Percentiles rank a stretch among this genome's conserved stretches.
phyloP scores from a whole-genome alignment of 1,140 invertebrate species.

The Ptiloglossa arizonensis region DNA sequence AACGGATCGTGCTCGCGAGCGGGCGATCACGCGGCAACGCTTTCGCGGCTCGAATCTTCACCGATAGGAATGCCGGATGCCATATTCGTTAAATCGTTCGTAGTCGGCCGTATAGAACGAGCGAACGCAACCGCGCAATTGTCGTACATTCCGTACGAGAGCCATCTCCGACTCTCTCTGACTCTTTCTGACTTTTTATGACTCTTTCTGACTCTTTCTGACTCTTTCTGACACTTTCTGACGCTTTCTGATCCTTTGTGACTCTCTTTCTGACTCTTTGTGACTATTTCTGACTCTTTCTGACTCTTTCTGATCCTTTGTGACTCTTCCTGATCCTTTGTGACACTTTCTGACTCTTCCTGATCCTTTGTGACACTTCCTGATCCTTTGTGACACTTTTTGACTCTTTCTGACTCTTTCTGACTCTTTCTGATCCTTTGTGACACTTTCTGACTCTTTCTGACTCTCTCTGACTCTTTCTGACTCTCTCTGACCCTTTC shows the following conservation, averaged over 20 bases:
- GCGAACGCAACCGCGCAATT: constrained; percentile 58
- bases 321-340: no score
- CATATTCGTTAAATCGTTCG: constrained; percentile 61
- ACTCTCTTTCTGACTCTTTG: no score
- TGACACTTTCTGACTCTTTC: constrained; percentile 1
- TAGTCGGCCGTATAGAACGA: constrained; percentile 56
- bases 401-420: constrained; percentile 1
- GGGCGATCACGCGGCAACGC: neutral
- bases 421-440: no score
- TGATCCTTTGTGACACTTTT: no score
- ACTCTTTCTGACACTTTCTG: no score
- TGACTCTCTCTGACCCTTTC: neutral
- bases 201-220: neutral
- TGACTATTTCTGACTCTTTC: no score
- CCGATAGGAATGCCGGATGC: constrained; percentile 47
- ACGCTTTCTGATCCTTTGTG: no score
- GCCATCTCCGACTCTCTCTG: constrained; percentile 3
- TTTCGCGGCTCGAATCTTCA: neutral
- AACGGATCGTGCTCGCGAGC: no score
- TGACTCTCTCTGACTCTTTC: constrained; percentile 2
- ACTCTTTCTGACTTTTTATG: no score
- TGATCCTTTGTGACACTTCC: no score
- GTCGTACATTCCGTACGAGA: constrained; percentile 54
- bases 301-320: no score
- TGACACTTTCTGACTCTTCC: no score